Evolutionary conservation across 2,888 invertebrate species (phyloP), one percentile per base, ranked within the genome.

Genomic region (Bedellia somnulentella): DNA sequence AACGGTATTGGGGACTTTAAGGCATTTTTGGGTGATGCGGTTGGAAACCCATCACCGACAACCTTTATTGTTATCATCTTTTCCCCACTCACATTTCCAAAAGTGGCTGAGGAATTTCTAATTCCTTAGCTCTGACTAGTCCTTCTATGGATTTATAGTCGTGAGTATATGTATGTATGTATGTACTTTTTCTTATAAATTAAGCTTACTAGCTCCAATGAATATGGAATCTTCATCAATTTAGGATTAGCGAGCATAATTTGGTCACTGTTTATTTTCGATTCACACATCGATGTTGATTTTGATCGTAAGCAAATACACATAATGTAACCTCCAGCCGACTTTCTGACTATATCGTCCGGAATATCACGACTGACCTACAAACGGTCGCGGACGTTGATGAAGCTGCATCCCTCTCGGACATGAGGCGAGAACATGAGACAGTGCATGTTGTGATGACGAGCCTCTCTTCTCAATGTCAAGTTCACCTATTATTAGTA

Each of bases 401-500:
- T 48, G 41, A 57, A 44, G 54, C 15, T 23, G 23, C 48, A 49
- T 71, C 71, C 57, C 53, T 47, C 49, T 75, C 57, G 67, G 41
- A 50, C 38, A 31, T 38, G 34, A 35, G 37, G 34, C 36, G 43
- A 31, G 36, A 42, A 27, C 35, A 37, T 31, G 66, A 48, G 60
- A 52, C 44, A 52, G 70, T 64, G 71, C 70, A 45, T 51, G 57
- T 56, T 60, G 52, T 57, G 63, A 63, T 71, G 73, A 75, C 73
- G 73, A 75, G 70, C 67, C 71, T 70, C 66, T 62, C 57, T 46
- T 60, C 66, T 71, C 75, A 73, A 75, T 73, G 75, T 75, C 75
- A 75, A 75, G 75, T 75, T 75, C 75, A 73, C 62, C 67, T 73
- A 71, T 70, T 73, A 71, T 71, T 73, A 71, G 73, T 64, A 55